These are phyloP conservation scores for Megathymus violae DNA, from an alignment of 1,140 invertebrate genomes.

Conservation along the genomic window DNA sequence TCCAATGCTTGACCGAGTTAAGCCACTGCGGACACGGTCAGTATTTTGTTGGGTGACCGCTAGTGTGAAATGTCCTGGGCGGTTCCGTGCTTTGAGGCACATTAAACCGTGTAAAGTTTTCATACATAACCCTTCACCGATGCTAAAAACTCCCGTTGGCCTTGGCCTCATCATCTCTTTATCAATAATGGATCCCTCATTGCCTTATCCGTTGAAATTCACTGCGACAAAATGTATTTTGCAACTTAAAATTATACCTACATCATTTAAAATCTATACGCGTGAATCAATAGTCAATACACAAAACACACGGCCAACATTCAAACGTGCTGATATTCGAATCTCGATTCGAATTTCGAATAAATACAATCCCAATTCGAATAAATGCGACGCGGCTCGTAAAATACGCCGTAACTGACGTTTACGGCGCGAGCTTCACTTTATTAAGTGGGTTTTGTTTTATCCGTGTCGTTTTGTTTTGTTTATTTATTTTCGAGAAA, in stretches of 20 bases:
- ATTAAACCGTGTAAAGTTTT: too few species aligned
- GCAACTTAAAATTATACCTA: slow-evolving; percentile 7
- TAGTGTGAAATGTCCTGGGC: too few species aligned
- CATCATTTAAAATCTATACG: slow-evolving; percentile 4
- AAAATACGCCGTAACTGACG: slow-evolving; percentile 47
- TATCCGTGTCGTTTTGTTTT: slow-evolving; percentile 18
- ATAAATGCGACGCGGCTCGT: slow-evolving; percentile 50
- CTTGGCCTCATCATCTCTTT: too few species aligned
- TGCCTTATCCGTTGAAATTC: too few species aligned
- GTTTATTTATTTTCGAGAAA: slow-evolving; percentile 41
- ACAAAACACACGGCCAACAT: slow-evolving; percentile 26
- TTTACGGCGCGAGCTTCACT: slow-evolving; percentile 46
- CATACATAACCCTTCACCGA: too few species aligned
- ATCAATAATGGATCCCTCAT: too few species aligned
- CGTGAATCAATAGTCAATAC: slow-evolving; percentile 8
- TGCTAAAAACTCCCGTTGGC: too few species aligned
- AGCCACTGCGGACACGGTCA: too few species aligned
- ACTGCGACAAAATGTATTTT: not conserved
- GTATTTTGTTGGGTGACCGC: too few species aligned
- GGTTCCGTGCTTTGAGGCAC: too few species aligned
- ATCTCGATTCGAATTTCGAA: slow-evolving; percentile 31
- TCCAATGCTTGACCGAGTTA: too few species aligned
- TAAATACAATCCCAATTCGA: slow-evolving; percentile 35
- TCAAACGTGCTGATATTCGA: slow-evolving; percentile 20
- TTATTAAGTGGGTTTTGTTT: slow-evolving; percentile 44